Evolutionary conservation across 2,797 vertebrate species (phyloP).

Genomic region (Varecia variegata): DNA sequence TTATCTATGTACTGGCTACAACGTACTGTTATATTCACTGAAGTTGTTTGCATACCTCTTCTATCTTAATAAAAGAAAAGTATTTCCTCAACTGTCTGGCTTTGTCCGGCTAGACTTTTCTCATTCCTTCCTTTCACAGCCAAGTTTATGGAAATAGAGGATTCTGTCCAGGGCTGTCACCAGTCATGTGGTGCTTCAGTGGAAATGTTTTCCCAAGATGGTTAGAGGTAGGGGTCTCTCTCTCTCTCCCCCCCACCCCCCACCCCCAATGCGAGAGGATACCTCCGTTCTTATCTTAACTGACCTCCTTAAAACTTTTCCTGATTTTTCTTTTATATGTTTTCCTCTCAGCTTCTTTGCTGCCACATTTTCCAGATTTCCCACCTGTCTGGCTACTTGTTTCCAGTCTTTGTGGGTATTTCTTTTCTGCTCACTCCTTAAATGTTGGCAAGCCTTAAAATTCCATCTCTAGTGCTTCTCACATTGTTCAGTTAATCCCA

Average conservation of each 20-base stretch:
- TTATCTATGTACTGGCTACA: not conserved
- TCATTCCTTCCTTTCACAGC: not conserved
- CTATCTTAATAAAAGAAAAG: not conserved
- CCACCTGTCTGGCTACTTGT: not conserved
- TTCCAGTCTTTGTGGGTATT: not conserved
- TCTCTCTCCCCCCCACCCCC: rapidly evolving
- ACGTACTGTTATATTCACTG: not conserved
- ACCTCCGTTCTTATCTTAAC: not conserved
- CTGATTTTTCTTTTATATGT: not conserved
- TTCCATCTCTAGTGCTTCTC: not conserved
- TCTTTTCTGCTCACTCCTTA: not conserved
- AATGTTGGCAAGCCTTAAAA: not conserved
- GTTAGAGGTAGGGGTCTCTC: too few species aligned
- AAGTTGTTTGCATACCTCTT: not conserved
- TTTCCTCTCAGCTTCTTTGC: not conserved
- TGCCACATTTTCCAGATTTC: not conserved
- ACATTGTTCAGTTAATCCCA: not conserved
- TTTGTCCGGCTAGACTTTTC: not conserved
- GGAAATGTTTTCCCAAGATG: too few species aligned
- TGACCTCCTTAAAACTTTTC: not conserved
- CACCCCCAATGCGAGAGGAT: not conserved
- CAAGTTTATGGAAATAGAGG: not conserved
- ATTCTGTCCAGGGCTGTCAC: too few species aligned
- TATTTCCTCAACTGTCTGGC: not conserved
- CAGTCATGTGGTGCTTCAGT: not conserved